phyloP scores from a whole-genome alignment of 2,888 invertebrate species.

The Patella caerulea region DNA sequence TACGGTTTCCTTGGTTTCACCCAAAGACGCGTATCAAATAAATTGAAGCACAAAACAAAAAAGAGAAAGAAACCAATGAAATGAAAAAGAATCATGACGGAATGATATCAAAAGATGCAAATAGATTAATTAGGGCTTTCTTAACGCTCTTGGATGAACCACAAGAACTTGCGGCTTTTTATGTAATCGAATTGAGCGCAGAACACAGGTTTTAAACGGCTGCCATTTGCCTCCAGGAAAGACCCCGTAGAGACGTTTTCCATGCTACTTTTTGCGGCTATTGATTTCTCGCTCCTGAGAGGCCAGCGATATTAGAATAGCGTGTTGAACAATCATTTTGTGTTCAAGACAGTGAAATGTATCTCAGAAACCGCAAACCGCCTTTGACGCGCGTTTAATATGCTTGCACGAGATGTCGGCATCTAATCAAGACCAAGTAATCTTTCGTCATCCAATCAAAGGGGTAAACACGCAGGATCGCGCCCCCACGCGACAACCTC shows the following conservation, averaged over 20 bases:
- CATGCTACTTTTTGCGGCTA: conserved; percentile 19
- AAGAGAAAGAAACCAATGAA: neutral
- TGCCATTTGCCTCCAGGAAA: neutral
- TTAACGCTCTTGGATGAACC: conserved; percentile 16
- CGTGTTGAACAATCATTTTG: conserved; percentile 6
- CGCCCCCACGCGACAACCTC: conserved; percentile 5
- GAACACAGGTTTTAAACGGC: conserved; percentile 12
- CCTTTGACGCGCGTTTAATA: conserved; percentile 28
- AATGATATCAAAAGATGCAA: conserved; percentile 24
- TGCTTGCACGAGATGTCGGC: conserved; percentile 22
- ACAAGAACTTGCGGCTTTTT: conserved; percentile 20
- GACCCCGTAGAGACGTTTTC: conserved; percentile 3
- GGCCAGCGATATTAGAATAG: conserved; percentile 5
- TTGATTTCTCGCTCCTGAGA: conserved; percentile 12
- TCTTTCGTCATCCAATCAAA: conserved; percentile 28
- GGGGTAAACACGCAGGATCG: conserved; percentile 16
- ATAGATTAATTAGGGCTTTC: conserved; percentile 25
- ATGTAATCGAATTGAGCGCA: conserved; percentile 2
- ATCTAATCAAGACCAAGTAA: conserved; percentile 24
- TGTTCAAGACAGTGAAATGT: conserved; percentile 2
- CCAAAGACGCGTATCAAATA: neutral
- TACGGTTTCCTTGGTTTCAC: conserved; percentile 6
- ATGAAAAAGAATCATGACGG: conserved; percentile 10
- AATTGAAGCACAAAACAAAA: conserved; percentile 6
- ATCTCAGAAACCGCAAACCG: conserved; percentile 29